phyloP scores from a whole-genome alignment of 2,888 invertebrate species.

The Labia minor region DNA sequence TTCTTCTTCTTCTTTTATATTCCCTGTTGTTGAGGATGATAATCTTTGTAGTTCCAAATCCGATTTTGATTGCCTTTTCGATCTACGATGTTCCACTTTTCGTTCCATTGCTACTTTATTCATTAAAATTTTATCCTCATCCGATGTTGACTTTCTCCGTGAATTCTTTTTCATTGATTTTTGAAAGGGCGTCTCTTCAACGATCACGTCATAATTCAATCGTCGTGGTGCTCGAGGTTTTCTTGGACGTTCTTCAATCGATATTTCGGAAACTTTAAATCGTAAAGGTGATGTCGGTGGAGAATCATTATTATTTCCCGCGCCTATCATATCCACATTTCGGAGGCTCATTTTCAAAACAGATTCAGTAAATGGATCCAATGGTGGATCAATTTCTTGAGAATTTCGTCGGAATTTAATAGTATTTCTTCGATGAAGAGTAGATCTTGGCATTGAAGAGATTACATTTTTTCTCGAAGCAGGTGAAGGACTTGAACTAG shows the following conservation, averaged over 20 bases:
- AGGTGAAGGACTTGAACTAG: background rate
- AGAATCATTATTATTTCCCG: background rate
- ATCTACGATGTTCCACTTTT: conserved; percentile 3
- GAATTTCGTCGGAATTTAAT: conserved; percentile 22
- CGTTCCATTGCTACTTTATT: background rate
- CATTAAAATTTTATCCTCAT: too few relatives aligned
- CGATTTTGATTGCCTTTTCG: background rate
- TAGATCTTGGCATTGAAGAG: conserved; percentile 17
- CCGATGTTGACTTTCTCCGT: background rate
- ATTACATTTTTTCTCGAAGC: too few relatives aligned
- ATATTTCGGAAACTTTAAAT: conserved; percentile 21
- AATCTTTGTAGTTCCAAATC: conserved; percentile 13
- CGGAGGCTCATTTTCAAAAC: background rate
- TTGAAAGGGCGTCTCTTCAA: conserved; percentile 16
- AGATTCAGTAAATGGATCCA: background rate
- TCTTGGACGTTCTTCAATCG: conserved; percentile 20
- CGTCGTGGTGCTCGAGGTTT: conserved; percentile 17
- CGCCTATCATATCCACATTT: conserved; percentile 13
- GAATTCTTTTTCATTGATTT: background rate
- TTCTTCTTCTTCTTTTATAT: conserved; percentile 31
- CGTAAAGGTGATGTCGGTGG: background rate
- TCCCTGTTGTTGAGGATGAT: conserved; percentile 16
- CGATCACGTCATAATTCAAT: conserved; percentile 21
- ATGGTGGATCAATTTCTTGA: conserved; percentile 17
- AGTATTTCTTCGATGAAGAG: conserved; percentile 23